These are phyloP conservation scores for Gallinago jamesoni DNA, from an alignment of 2,113 vertebrate species.

Conservation along the genomic window DNA sequence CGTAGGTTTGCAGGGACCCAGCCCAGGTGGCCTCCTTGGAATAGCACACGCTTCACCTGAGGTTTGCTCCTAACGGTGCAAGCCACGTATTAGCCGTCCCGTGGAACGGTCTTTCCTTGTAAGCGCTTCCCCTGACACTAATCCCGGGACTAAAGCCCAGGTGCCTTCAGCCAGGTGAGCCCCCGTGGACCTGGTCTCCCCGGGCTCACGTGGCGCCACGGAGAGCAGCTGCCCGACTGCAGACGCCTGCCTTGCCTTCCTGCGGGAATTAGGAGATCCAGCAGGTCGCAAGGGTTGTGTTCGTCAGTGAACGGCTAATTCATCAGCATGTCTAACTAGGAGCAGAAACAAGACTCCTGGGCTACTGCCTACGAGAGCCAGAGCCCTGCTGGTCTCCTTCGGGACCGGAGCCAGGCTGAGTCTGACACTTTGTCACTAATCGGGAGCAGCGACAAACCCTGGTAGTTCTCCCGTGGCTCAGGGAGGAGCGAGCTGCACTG, in stretches of 20 bases:
- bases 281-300: background rate
- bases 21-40: background rate
- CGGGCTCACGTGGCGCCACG: fast-evolving
- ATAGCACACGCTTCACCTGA: fast-evolving
- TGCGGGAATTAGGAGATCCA: fast-evolving
- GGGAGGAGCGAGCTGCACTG: background rate
- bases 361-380: background rate
- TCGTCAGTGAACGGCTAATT: background rate
- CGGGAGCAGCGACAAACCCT: background rate
- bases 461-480: background rate
- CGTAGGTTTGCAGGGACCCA: background rate
- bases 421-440: background rate
- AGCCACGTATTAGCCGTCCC: fast-evolving
- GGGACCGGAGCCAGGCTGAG: background rate
- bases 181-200: fast-evolving
- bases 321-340: background rate
- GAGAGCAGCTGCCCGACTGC: background rate
- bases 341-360: background rate
- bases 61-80: fast-evolving
- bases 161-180: background rate
- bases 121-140: background rate
- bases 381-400: background rate
- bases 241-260: background rate
- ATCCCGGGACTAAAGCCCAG: background rate
- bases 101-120: fast-evolving